A percentile compares a stretch with the other conserved stretches of the same genome.
phyloP scores from a whole-genome alignment of 2,797 vertebrate genomes.

The Sebastes steindachneri region DNA sequence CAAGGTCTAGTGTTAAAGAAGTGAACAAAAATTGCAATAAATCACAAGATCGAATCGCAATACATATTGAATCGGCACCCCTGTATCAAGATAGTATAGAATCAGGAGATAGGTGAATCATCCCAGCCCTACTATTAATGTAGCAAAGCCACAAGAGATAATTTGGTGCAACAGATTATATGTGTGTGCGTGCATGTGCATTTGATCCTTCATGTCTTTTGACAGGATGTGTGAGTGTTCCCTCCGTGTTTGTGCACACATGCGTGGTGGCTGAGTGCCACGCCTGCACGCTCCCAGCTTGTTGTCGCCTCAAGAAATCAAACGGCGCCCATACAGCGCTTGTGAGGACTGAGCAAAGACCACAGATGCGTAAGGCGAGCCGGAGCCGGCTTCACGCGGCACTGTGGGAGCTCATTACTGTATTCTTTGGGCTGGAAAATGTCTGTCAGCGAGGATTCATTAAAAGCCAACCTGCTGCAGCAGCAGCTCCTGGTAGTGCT shows the following conservation, averaged over 20 bases:
- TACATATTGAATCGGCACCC: no score
- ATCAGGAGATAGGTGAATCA: no score
- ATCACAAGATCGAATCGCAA: no score
- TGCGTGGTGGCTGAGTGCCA: conserved; percentile 3
- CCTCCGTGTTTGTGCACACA: conserved; percentile 14
- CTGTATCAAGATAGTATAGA: accelerated
- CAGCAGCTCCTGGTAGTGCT: conserved; percentile 44
- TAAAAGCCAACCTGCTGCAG: conserved; percentile 70
- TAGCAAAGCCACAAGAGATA: neutral
- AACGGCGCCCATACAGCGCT: neutral
- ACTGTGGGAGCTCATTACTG: conserved; percentile 80
- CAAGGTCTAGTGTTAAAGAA: no score
- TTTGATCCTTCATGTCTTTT: neutral
- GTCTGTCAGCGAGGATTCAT: conserved; percentile 75
- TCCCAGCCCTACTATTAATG: neutral
- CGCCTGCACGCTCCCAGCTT: neutral
- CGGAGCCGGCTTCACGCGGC: conserved; percentile 21
- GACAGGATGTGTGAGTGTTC: neutral
- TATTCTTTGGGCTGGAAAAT: conserved; percentile 77
- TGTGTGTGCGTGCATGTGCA: neutral
- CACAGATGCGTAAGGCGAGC: conserved; percentile 37
- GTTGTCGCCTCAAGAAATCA: conserved; percentile 16
- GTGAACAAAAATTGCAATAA: no score
- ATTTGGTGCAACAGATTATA: conserved; percentile 1
- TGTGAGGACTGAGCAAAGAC: conserved; percentile 13